Conservation (phyloP, 2,113 vertebrate genomes). For the Vombatus ursinus region DNA sequence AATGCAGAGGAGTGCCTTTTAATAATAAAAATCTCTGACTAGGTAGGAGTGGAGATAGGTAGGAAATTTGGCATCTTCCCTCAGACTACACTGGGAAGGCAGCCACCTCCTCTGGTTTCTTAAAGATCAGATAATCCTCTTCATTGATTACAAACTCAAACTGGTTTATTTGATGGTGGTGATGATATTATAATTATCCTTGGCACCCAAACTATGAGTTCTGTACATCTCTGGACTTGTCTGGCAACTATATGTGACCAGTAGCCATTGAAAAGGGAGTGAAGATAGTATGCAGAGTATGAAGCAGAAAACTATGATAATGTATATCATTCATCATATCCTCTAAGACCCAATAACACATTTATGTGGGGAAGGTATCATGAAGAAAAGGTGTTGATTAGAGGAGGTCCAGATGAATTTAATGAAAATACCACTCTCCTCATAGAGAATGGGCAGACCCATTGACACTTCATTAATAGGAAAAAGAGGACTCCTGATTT, state of each 20-base stretch:
- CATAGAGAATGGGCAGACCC: background rate
- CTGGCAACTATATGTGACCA: background rate
- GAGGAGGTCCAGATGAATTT: background rate
- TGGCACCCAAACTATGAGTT: background rate
- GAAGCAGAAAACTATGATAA: background rate
- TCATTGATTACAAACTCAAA: background rate
- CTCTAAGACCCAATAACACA: background rate
- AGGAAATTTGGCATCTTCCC: slow-evolving; percentile 24
- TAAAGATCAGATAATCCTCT: background rate
- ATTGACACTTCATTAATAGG: background rate
- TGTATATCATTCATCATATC: background rate
- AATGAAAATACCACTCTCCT: background rate
- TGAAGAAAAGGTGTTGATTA: background rate
- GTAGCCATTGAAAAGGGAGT: background rate
- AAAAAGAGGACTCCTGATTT: background rate
- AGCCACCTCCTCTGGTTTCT: background rate
- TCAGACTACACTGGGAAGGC: background rate
- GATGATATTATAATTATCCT: background rate
- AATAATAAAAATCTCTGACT: background rate
- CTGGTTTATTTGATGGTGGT: background rate
- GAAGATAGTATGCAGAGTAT: background rate
- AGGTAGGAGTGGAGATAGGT: background rate
- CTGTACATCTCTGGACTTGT: background rate
- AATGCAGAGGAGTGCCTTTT: background rate
- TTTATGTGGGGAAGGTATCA: background rate